Conservation (phyloP, 2,888 invertebrate species). For the Drosophila borborema region DNA sequence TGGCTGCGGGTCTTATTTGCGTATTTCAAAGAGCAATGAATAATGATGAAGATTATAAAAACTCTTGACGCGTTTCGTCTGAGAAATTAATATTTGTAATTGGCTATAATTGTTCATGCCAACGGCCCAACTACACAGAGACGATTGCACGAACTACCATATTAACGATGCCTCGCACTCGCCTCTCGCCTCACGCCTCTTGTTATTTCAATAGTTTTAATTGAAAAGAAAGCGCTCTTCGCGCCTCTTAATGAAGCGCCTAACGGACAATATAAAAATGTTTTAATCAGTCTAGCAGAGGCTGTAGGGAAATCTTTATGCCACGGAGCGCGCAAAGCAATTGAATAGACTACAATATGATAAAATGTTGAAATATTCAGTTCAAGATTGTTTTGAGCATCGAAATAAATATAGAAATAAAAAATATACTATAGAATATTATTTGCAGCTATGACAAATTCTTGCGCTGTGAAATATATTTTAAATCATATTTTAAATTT, state of each 20-base stretch:
- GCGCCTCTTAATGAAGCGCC: conserved; percentile 61
- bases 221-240: conserved; percentile 77
- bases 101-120: conserved; percentile 79
- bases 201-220: conserved; percentile 69
- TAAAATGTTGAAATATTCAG: neutral
- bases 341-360: neutral
- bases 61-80: conserved; percentile 73
- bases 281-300: conserved; percentile 56
- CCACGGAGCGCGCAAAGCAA: neutral
- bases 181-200: conserved; percentile 22
- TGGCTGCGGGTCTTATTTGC: conserved; percentile 74
- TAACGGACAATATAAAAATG: conserved; percentile 54
- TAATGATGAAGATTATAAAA: conserved; percentile 72
- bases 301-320: conserved; percentile 1
- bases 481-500: neutral
- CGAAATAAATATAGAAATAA: conserved; percentile 5
- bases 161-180: conserved; percentile 65
- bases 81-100: conserved; percentile 81
- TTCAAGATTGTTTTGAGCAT: neutral
- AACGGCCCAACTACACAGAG: conserved; percentile 50
- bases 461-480: conserved; percentile 4
- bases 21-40: conserved; percentile 79
- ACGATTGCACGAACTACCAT: conserved; percentile 29
- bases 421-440: neutral
- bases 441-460: conserved; percentile 49